A percentile compares a stretch with the other conserved stretches of the same genome.
These are phyloP conservation scores for Drosophila villosipedis DNA, from an alignment of 2,888 invertebrate genomes.

Conservation along the genomic window DNA sequence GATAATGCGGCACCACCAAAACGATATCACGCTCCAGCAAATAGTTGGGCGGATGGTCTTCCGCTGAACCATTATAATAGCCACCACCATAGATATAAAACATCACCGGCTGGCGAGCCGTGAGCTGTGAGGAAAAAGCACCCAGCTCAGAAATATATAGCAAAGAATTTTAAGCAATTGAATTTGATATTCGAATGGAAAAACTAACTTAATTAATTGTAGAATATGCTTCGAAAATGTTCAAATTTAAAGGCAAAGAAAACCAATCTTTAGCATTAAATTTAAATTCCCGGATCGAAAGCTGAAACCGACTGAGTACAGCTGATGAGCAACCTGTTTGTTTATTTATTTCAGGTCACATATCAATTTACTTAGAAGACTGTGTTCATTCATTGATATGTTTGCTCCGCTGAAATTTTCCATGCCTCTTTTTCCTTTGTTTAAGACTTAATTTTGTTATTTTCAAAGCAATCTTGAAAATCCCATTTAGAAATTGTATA, in stretches of 20 bases:
- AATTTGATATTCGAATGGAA: not conserved
- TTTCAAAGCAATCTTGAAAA: not conserved
- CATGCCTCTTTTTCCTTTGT: not conserved
- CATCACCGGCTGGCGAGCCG: conserved; percentile 84
- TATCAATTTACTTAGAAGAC: not conserved
- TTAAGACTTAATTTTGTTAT: not conserved
- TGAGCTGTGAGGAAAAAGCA: conserved; percentile 58
- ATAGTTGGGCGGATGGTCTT: conserved; percentile 84
- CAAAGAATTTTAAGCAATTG: not conserved
- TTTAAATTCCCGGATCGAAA: not conserved
- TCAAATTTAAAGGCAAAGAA: not conserved
- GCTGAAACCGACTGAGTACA: not conserved
- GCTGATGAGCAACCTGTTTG: not conserved
- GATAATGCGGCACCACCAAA: conserved; percentile 86
- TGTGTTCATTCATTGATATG: not conserved
- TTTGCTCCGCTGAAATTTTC: not conserved
- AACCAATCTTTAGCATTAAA: not conserved
- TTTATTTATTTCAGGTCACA: not conserved
- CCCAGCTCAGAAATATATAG: not conserved
- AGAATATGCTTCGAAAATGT: not conserved
- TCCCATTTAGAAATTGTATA: not conserved
- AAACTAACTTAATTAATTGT: not conserved
- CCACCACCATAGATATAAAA: conserved; percentile 86
- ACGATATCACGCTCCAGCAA: conserved; percentile 86
- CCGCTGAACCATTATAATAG: conserved; percentile 83